A percentile compares a stretch with the other conserved stretches of the same genome.
Evolutionary conservation across 2,888 invertebrate species (phyloP).

Genomic region (Synanthedon tipuliformis): DNA sequence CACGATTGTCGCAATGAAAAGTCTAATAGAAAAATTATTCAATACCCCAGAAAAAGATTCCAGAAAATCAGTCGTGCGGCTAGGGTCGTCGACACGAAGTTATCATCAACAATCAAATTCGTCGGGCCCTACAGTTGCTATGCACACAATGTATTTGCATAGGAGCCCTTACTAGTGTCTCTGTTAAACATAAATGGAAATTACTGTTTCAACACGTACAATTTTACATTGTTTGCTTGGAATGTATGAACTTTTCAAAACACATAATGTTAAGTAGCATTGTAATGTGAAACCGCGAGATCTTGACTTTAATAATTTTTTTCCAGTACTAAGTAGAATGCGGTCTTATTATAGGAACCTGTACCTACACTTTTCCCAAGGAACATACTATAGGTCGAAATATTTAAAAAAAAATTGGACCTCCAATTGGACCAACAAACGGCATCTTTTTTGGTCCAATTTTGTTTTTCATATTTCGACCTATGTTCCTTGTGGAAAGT

Average conservation of each 20-base stretch:
- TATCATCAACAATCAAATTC: conserved; percentile 57
- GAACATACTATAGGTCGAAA: no score
- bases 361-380: no score
- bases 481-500: no score
- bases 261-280: conserved; percentile 6
- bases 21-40: conserved; percentile 8
- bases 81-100: conserved; percentile 55
- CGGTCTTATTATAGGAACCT: no score
- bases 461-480: no score
- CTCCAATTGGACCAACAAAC: no score
- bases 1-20: no score
- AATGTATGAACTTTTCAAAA: conserved; percentile 19
- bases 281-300: background rate
- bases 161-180: conserved; percentile 17
- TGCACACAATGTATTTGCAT: conserved; percentile 37
- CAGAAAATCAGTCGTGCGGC: conserved; percentile 48
- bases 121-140: conserved; percentile 20
- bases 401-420: no score
- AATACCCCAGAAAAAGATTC: conserved; percentile 37
- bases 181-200: conserved; percentile 14
- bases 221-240: conserved; percentile 16
- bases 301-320: background rate
- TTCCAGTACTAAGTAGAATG: no score
- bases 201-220: no score
- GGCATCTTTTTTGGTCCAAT: no score